Evolutionary conservation across 1,140 invertebrate species (phyloP).

Genomic region (Agrypnia vestita): DNA sequence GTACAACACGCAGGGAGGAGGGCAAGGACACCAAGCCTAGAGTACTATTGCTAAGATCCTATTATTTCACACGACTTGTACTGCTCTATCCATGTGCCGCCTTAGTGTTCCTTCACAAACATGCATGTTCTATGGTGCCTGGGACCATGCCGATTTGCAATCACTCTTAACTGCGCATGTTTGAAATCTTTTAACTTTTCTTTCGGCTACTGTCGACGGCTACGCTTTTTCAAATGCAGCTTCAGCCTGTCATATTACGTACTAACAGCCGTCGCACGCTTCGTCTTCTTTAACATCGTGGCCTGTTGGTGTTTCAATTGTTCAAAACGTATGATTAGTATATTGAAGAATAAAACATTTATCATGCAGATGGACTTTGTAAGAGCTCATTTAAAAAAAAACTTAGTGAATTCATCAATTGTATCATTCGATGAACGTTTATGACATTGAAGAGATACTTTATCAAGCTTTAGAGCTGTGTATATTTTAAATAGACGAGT

Average conservation of each 20-base stretch:
- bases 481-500: neutral
- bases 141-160: neutral
- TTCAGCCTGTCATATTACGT: conserved; percentile 31
- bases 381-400: too few species aligned
- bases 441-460: too few species aligned
- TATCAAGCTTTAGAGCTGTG: too few species aligned
- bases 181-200: conserved; percentile 2
- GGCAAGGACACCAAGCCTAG: conserved; percentile 46
- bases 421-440: too few species aligned
- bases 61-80: neutral
- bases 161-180: neutral
- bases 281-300: conserved; percentile 78
- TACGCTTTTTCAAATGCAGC: conserved; percentile 9
- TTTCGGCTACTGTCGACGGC: conserved; percentile 1
- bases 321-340: conserved; percentile 44
- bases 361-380: conserved; percentile 28
- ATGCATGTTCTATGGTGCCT: conserved; percentile 18
- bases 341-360: conserved; percentile 35
- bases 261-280: conserved; percentile 47
- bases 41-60: neutral
- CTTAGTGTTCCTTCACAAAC: neutral
- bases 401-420: too few species aligned
- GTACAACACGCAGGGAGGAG: conserved; percentile 38
- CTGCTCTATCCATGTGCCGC: too few species aligned
- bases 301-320: conserved; percentile 67